Evolutionary conservation across 2,888 invertebrate species (phyloP).

Genomic region (Esperia sulphurella): DNA sequence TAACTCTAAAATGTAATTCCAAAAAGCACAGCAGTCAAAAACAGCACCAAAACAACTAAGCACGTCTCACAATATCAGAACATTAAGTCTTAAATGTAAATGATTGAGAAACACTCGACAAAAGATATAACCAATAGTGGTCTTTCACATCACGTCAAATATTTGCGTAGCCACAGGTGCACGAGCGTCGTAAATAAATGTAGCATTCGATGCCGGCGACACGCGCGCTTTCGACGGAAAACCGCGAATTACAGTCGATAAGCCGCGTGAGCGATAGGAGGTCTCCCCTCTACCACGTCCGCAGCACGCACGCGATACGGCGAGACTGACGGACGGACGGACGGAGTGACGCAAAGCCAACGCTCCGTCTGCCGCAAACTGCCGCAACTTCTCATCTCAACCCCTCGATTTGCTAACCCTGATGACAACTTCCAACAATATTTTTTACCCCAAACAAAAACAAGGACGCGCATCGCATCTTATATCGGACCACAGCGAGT

Average conservation of each 20-base stretch:
- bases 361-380: slow-evolving; percentile 24
- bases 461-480: slow-evolving; percentile 22
- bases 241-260: slow-evolving; percentile 62
- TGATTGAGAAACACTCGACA: slow-evolving; percentile 23
- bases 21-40: slow-evolving; percentile 41
- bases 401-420: slow-evolving; percentile 45
- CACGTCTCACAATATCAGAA: slow-evolving; percentile 43
- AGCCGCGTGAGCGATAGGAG: slow-evolving; percentile 32
- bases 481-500: slow-evolving; percentile 33
- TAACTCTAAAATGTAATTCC: slow-evolving; percentile 38
- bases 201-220: slow-evolving; percentile 50
- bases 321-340: slow-evolving; percentile 59
- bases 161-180: slow-evolving; percentile 70
- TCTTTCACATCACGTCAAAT: slow-evolving; percentile 70
- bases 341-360: slow-evolving; percentile 12
- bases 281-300: slow-evolving; percentile 56
- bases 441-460: slow-evolving; percentile 45
- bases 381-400: slow-evolving; percentile 50
- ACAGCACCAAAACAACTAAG: slow-evolving; percentile 54
- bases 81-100: slow-evolving; percentile 36
- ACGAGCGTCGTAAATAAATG: slow-evolving; percentile 49
- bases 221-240: slow-evolving; percentile 69
- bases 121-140: slow-evolving; percentile 53
- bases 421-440: slow-evolving; percentile 24
- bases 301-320: slow-evolving; percentile 62